Base-by-base conservation (phyloP, 92 coral and sea anemone genomes). In the Phenganax stokvisi region DNA sequence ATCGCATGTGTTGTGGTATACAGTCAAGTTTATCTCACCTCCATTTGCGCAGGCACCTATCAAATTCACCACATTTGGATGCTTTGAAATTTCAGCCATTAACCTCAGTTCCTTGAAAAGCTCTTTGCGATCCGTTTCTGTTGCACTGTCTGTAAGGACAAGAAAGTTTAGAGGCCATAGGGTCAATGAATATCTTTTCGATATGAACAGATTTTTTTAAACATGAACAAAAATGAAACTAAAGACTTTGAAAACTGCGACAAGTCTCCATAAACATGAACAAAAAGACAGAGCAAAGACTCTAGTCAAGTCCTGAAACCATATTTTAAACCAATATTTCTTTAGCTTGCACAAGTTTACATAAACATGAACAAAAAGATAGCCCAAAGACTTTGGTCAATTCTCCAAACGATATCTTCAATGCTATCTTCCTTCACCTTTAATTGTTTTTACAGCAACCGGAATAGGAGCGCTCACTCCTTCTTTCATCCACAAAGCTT, bases 1-100 rank as follows among this genome's bases (percentile, higher is more conserved):
- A 37, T 37, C 6, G 31, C 44, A 12, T 69, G 44, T 27, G 1
- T 37, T 37, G 47, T 5, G 47, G 47, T 37, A 2, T 37, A 37
- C 47, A 37, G 47, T 37, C 47, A 37, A 37, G 47, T 0, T 12
- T 16, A 69, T 30, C n/a, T 0, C 59, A 92, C 97, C 97, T 80
- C 87, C 89, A n/a, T 75, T 83, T 11, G 92, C 84, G 72, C 97
- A 92, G 12, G 97, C 97, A 13, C 97, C 97, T 55, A 88, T 56
- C 83, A 92, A 79, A 70, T 88, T 88, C 27, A 88, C 90, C 52
- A 92, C 80, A 72, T 92, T 90, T 1, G 92, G 89, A 68, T 92
- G 94, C 77, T 86, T 83, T 56, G 89, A 92, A 30, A 92, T 78
- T 10, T 91, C 89, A 5, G 88, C 87, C 94, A 92, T 92, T 54